Percentiles rank a stretch among this genome's conserved stretches.
phyloP scores from a whole-genome alignment of 2,888 invertebrate species.

The Globia sparganii region DNA sequence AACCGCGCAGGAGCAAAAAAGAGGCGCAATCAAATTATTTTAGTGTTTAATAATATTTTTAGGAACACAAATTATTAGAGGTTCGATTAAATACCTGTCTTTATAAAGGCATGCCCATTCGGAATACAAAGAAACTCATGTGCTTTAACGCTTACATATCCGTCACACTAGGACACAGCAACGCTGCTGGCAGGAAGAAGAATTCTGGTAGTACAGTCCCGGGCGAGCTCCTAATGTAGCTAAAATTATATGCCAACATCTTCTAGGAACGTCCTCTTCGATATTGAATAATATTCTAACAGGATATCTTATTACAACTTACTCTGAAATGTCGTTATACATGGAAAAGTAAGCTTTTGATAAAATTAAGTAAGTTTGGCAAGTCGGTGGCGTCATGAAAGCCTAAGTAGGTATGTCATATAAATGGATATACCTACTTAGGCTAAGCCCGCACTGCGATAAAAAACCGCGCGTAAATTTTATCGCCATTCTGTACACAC shows the following conservation, averaged over 20 bases:
- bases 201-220: not conserved
- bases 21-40: too few species aligned
- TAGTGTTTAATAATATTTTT: too few species aligned
- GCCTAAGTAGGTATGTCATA: not conserved
- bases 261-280: not conserved
- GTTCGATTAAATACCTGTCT: too few species aligned
- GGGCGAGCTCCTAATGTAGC: not conserved
- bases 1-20: too few species aligned
- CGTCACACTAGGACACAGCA: not conserved
- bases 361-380: constrained; percentile 46
- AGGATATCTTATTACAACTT: constrained; percentile 44
- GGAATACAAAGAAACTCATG: not conserved
- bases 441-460: not conserved
- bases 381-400: constrained; percentile 27
- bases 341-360: constrained; percentile 36
- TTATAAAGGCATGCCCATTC: not conserved
- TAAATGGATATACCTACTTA: not conserved
- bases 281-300: constrained; percentile 27
- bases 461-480: not conserved
- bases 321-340: constrained; percentile 5
- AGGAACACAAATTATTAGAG: too few species aligned
- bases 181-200: not conserved
- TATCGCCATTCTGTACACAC: not conserved
- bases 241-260: not conserved
- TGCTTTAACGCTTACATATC: not conserved